Evolutionary conservation across 2,797 vertebrate genomes (phyloP), one percentile per base, ranked within the genome.

Genomic region (Coranthus polyacanthus): DNA sequence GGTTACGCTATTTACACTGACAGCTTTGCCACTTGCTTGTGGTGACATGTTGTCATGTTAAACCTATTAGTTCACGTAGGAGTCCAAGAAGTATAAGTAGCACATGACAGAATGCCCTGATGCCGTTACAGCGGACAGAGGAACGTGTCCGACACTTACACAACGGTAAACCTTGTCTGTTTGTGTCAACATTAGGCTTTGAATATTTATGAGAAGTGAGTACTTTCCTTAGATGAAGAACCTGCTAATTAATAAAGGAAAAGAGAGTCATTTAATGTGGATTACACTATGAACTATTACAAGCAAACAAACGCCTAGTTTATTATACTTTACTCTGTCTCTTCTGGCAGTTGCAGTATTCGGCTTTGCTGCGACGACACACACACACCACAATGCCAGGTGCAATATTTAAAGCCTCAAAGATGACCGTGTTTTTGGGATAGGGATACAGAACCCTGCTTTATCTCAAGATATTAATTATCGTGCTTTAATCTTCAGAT

Each of bases 11-110:
- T 49, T 60, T 56, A 59, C 1, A 38, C 24, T 18, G 21, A 16
- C 11, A 8, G 62, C 17, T 57, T 22, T 45, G 47, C 47, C 52
- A 43, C 36, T 50, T 21, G 29, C 34, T 15, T 0, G 18, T 6
- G 36, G 16, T 50, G 58, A 58, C 41, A 50, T 34, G 60, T 39
- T 29, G 26, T 63, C 54, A 68, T 37, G 63, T 64, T 50, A 60
- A 73, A 60, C 0, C 17, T 38, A 61, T 81, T 61, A 47, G 26
- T 43, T 38, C 55, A 36, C 37, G 29, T 36, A 18, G 17, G 16
- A 57, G 21, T 42, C 21, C 26, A 46, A 44, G 42, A 54, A 46
- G 41, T 41, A 36, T 13, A 39, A 12, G 43, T 17, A 53, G 50
- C 38, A 66, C 34, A 21, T 65, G 45, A 17, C 32, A 41, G n/a